Percentiles rank a stretch among this genome's conserved stretches.
Evolutionary conservation across 2,888 invertebrate genomes (phyloP).

Genomic region (Leucoma salicis): DNA sequence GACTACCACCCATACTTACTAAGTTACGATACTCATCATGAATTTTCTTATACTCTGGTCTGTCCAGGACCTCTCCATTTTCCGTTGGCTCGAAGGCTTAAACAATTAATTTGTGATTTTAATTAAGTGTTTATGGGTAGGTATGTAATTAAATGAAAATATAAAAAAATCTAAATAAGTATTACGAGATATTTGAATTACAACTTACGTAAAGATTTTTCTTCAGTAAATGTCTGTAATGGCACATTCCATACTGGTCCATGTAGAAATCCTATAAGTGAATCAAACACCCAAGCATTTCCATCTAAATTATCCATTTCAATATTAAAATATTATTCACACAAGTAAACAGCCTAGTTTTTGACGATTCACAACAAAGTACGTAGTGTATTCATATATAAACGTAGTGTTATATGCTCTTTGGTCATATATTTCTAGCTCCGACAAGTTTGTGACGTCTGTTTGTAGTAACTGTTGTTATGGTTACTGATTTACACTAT

Average conservation of each 20-base stretch:
- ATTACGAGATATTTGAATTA: background rate
- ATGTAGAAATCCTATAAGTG: constrained; percentile 93
- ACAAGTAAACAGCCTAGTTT: background rate
- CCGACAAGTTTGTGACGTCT: constrained; percentile 37
- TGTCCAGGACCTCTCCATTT: constrained; percentile 84
- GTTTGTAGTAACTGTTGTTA: constrained; percentile 47
- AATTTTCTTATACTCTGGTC: constrained; percentile 88
- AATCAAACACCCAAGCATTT: constrained; percentile 95
- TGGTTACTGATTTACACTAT: constrained; percentile 41
- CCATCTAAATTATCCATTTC: constrained; percentile 78
- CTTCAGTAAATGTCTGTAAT: constrained; percentile 94
- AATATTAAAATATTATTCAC: background rate
- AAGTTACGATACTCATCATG: constrained; percentile 94
- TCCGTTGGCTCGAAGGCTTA: constrained; percentile 92
- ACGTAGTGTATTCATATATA: no score
- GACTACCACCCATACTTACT: no score
- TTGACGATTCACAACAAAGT: background rate
- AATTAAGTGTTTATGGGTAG: no score
- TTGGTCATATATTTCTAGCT: constrained; percentile 5
- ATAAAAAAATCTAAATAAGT: background rate
- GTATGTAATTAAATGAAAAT: no score
- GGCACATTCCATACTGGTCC: constrained; percentile 97
- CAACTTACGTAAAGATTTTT: constrained; percentile 92
- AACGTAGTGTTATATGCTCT: no score
- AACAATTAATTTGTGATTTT: constrained; percentile 6